phyloP scores from a whole-genome alignment of 2,888 invertebrate genomes.

The Ormyrus nitidulus region DNA sequence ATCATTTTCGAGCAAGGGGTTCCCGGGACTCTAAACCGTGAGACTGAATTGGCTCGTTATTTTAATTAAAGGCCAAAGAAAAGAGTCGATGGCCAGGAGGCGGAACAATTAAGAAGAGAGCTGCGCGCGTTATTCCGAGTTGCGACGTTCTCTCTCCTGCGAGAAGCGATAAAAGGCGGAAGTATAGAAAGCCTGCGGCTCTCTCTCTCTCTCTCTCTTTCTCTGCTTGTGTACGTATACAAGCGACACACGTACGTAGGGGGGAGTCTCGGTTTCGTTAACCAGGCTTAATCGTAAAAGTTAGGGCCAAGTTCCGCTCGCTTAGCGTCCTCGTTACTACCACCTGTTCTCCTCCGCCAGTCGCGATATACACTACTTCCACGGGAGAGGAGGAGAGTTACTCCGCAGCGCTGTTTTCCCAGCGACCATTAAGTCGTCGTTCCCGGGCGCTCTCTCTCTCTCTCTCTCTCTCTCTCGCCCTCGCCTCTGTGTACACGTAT shows the following conservation, averaged over 20 bases:
- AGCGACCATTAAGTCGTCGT: conserved; percentile 46
- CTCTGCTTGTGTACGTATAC: neutral
- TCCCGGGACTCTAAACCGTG: neutral
- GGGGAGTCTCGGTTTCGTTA: conserved; percentile 43
- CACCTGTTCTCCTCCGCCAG: conserved; percentile 42
- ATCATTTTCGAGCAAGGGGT: neutral
- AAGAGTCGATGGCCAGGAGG: too few relatives aligned
- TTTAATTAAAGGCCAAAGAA: conserved; percentile 31
- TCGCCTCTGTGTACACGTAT: neutral
- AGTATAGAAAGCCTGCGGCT: neutral
- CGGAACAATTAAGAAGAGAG: too few relatives aligned
- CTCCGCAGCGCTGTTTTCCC: conserved; percentile 35
- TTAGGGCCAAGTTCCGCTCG: conserved; percentile 48
- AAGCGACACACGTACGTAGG: neutral
- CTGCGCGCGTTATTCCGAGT: too few relatives aligned
- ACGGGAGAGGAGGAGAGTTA: conserved; percentile 10
- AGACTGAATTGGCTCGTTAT: neutral
- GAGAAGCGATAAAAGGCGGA: conserved; percentile 19
- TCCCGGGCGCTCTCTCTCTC: neutral
- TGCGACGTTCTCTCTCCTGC: neutral
- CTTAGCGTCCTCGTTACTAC: conserved; percentile 51
- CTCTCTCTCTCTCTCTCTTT: neutral
- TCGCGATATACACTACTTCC: conserved; percentile 27
- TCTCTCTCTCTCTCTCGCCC: neutral
- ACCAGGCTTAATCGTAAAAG: conserved; percentile 53